Base-by-base conservation (phyloP, 2,797 vertebrate species). In the Nothura maculosa region DNA sequence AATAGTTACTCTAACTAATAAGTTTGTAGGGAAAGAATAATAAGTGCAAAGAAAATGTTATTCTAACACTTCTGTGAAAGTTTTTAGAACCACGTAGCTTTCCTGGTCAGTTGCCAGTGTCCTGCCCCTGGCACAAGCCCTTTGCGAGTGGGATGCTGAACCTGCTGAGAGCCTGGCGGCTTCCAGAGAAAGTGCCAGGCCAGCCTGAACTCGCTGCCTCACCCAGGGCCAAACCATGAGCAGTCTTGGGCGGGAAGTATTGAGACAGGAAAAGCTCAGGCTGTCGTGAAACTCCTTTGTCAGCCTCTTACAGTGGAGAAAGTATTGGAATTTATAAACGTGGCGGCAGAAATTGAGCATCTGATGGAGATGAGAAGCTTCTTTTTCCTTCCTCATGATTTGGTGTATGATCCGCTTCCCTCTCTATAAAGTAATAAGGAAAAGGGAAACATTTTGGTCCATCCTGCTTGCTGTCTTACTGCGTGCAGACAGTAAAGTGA, bases 391-490 rank as follows among this genome's bases (percentile, higher is more conserved):
- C 11, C 6, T 58, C 13, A 6, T 0, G 0, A 82, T 85, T 82
- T 69, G 66, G 32, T 52, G 19, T 45, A 13, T 0, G 1, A 38
- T 74, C 20, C 9, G 20, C 20, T 79, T 54, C 61, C 21, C 27
- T 3, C 3, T 6, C 5, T 55, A 24, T 5, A 11, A 4, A 74
- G 62, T 30, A 75, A 32, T 69, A 64, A 61, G 61, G 61, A 84
- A 70, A 20, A 9, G 11, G 32, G 27, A 91, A 50, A 25, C 36
- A 55, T 92, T 90, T 89, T 80, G 22, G n/a, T 73, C 92, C 22
- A 75, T n/a, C 32, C 52, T 76, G 12, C 6, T 62, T 50, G 28
- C 14, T 14, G 81, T 60, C 34, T 64, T 52, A 21, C 16, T 20
- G 75, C 8, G 14, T 58, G 7, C 30, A 8, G 75, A 30, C 8